Conservation (phyloP, 2,888 invertebrate species). For the Entomobrya multifasciata region DNA sequence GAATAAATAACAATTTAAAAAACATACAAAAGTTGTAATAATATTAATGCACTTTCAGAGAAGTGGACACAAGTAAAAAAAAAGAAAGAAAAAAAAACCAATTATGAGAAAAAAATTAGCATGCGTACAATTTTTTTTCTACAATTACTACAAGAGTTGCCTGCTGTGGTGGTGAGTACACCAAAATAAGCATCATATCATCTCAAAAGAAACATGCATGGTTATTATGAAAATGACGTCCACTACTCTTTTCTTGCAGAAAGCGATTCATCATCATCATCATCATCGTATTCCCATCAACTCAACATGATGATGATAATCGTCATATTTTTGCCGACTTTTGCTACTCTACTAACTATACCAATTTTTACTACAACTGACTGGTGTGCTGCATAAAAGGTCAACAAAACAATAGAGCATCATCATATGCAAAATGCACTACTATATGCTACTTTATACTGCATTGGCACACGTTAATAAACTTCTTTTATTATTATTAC, state of each 20-base stretch:
- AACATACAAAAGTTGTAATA: slow-evolving; percentile 34
- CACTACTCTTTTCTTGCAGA: too few relatives aligned
- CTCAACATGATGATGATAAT: too few relatives aligned
- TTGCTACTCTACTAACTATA: too few relatives aligned
- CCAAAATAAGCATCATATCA: too few relatives aligned
- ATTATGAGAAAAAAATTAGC: slow-evolving; percentile 25
- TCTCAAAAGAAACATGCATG: too few relatives aligned
- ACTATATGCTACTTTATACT: not conserved
- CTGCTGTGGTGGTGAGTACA: too few relatives aligned
- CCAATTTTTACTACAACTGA: too few relatives aligned
- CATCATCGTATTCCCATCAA: too few relatives aligned
- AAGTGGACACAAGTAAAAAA: too few relatives aligned
- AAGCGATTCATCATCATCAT: slow-evolving; percentile 33
- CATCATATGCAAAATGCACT: slow-evolving; percentile 22
- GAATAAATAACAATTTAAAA: slow-evolving; percentile 33
- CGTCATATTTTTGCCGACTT: slow-evolving; percentile 20
- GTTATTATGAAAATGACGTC: slow-evolving; percentile 27
- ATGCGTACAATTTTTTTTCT: not conserved
- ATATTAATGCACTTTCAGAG: slow-evolving; percentile 32
- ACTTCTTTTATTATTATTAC: not conserved
- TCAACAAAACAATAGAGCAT: slow-evolving; percentile 66
- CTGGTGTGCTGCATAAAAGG: slow-evolving; percentile 67
- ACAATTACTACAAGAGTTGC: not conserved
- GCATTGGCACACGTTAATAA: slow-evolving; percentile 4
- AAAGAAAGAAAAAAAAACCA: not conserved